phyloP scores from a whole-genome alignment of 2,888 invertebrate species.

The Agriopis aurantiaria region DNA sequence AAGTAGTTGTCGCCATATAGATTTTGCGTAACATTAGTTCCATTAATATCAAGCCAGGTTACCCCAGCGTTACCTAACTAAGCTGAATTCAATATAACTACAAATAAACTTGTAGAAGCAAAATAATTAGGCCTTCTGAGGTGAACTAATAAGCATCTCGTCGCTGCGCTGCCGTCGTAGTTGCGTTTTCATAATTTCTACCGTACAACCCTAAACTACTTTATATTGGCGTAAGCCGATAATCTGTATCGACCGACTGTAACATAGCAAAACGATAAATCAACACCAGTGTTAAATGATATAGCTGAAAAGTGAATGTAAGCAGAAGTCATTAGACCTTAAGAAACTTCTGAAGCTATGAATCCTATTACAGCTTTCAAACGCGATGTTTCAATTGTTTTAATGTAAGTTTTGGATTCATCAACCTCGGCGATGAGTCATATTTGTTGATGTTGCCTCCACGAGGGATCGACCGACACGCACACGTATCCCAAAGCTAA shows the following conservation, averaged over 20 bases:
- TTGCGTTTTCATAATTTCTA: slow-evolving; percentile 13
- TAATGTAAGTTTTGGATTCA: neutral
- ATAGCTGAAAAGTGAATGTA: neutral
- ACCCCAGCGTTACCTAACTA: slow-evolving; percentile 14
- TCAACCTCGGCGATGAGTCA: slow-evolving; percentile 27
- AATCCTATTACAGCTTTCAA: neutral
- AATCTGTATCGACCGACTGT: neutral
- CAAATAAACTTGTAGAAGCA: slow-evolving; percentile 6
- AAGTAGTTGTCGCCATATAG: slow-evolving; percentile 19
- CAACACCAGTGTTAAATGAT: neutral
- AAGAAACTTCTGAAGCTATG: neutral
- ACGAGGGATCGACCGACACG: slow-evolving; percentile 36
- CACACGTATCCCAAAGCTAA: slow-evolving; percentile 26
- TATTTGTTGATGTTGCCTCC: slow-evolving; percentile 31
- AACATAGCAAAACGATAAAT: neutral
- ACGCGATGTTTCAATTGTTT: neutral
- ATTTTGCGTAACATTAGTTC: slow-evolving; percentile 19
- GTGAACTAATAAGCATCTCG: neutral
- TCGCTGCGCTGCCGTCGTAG: neutral
- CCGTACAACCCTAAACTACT: slow-evolving; percentile 1
- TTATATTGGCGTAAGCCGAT: neutral
- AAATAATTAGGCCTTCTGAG: neutral
- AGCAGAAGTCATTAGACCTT: neutral
- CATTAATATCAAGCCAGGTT: slow-evolving; percentile 13
- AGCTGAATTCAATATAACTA: slow-evolving; percentile 6